These are phyloP conservation scores for Lucinisca nassula DNA, from an alignment of 2,888 invertebrate genomes.

Conservation along the genomic window DNA sequence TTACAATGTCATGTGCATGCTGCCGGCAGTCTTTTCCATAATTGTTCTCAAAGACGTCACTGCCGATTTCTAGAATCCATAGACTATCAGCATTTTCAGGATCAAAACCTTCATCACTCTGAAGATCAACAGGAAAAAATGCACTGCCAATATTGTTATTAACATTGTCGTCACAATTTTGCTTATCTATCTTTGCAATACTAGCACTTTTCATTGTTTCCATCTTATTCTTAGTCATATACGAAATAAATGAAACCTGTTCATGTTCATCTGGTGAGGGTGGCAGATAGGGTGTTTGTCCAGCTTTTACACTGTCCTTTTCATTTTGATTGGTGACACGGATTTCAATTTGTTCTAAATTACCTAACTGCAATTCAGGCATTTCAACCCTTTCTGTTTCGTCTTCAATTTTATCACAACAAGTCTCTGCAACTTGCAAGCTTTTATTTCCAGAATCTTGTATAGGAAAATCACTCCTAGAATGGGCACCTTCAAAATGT, in stretches of 20 bases:
- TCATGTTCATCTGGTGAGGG: constrained; percentile 18
- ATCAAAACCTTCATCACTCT: not conserved
- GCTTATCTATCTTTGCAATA: not conserved
- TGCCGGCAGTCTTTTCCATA: too few species aligned
- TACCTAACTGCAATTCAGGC: not conserved
- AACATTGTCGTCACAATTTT: not conserved
- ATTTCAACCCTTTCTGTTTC: too few species aligned
- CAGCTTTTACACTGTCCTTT: not conserved
- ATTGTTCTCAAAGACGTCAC: too few species aligned
- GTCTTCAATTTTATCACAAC: too few species aligned
- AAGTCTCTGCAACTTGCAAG: too few species aligned
- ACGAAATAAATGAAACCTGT: not conserved
- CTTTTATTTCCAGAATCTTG: too few species aligned
- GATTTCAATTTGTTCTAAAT: not conserved
- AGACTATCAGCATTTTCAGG: not conserved
- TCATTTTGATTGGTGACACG: too few species aligned
- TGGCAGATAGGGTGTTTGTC: not conserved
- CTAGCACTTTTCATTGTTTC: not conserved
- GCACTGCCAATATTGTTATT: not conserved
- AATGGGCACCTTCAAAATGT: too few species aligned
- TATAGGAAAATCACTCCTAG: too few species aligned
- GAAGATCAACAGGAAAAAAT: not conserved
- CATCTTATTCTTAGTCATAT: not conserved
- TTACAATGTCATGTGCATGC: too few species aligned
- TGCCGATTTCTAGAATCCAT: too few species aligned